Percentiles rank a stretch among this genome's conserved stretches.
Evolutionary conservation across 1,140 invertebrate species (phyloP).

Genomic region (Drosophila funebris): DNA sequence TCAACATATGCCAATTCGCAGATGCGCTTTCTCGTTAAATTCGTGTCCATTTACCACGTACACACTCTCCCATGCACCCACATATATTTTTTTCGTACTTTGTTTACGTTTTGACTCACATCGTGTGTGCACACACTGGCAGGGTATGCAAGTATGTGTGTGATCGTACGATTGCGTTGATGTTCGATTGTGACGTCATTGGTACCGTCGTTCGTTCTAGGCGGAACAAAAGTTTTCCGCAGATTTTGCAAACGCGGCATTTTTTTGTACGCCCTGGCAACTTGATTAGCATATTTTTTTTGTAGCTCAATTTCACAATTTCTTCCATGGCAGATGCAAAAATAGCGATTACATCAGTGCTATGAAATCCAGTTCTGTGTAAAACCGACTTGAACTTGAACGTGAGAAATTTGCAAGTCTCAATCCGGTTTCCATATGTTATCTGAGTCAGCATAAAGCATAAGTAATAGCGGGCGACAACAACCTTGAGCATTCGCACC

Average conservation of each 20-base stretch:
- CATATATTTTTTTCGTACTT: too few species aligned
- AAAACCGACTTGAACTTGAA: slow-evolving; percentile 43
- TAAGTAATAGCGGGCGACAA: not conserved
- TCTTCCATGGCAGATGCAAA: slow-evolving; percentile 14
- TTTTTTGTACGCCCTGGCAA: slow-evolving; percentile 19
- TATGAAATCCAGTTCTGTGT: slow-evolving; percentile 35
- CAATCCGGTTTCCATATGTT: slow-evolving; percentile 28
- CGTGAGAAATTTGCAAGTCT: slow-evolving; percentile 18
- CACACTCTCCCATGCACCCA: not conserved
- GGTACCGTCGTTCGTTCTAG: not conserved
- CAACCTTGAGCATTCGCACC: slow-evolving; percentile 19
- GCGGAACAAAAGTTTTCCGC: not conserved
- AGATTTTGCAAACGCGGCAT: slow-evolving; percentile 12
- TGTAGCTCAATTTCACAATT: slow-evolving; percentile 22
- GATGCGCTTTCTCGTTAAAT: slow-evolving; percentile 16
- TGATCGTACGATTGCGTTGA: slow-evolving; percentile 34
- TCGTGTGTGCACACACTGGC: slow-evolving; percentile 24
- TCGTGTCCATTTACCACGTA: slow-evolving; percentile 7
- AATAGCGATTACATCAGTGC: slow-evolving; percentile 29
- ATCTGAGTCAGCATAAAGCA: slow-evolving; percentile 27
- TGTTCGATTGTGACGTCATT: slow-evolving; percentile 30
- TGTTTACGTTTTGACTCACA: slow-evolving; percentile 43
- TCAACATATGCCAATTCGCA: slow-evolving; percentile 16
- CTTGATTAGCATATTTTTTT: slow-evolving; percentile 27
- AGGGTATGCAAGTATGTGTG: not conserved